Percentiles rank a stretch among this genome's conserved stretches.
Evolutionary conservation across 2,888 invertebrate genomes (phyloP).

Genomic region (Gnatocerus cornutus): DNA sequence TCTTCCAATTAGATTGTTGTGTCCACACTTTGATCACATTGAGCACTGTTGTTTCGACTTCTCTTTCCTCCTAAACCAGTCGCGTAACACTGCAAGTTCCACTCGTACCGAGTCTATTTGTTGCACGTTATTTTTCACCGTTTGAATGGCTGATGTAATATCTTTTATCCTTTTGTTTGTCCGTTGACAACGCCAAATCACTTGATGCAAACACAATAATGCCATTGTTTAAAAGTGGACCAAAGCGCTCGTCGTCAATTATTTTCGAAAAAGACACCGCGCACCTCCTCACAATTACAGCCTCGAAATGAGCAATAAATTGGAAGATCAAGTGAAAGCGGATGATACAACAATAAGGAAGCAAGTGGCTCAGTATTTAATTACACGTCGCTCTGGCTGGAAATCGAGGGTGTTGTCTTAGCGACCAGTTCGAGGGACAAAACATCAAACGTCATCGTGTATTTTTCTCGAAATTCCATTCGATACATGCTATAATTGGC

Average conservation of each 20-base stretch:
- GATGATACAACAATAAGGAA: constrained; percentile 54
- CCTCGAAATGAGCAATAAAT: constrained; percentile 58
- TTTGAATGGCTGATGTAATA: too few relatives aligned
- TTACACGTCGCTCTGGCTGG: constrained; percentile 53
- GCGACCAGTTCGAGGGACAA: constrained; percentile 51
- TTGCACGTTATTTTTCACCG: too few relatives aligned
- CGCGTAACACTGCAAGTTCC: too few relatives aligned
- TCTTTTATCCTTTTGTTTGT: too few relatives aligned
- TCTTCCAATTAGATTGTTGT: too few relatives aligned
- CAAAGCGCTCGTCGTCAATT: not conserved
- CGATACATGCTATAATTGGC: constrained; percentile 35
- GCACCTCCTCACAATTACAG: constrained; percentile 40
- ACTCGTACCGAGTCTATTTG: too few relatives aligned
- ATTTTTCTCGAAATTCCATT: constrained; percentile 26
- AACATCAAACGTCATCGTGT: constrained; percentile 41
- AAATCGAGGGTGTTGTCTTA: constrained; percentile 57
- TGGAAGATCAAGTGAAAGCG: constrained; percentile 55
- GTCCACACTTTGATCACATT: too few relatives aligned
- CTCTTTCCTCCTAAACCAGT: too few relatives aligned
- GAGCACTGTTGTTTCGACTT: too few relatives aligned
- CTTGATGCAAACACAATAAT: not conserved
- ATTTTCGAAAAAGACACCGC: constrained; percentile 23
- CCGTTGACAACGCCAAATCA: not conserved
- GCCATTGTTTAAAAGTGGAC: not conserved
- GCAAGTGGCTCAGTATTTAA: constrained; percentile 57